These are phyloP conservation scores for Loriculus beryllinus DNA, from an alignment of 2,797 vertebrate genomes.

Conservation along the genomic window DNA sequence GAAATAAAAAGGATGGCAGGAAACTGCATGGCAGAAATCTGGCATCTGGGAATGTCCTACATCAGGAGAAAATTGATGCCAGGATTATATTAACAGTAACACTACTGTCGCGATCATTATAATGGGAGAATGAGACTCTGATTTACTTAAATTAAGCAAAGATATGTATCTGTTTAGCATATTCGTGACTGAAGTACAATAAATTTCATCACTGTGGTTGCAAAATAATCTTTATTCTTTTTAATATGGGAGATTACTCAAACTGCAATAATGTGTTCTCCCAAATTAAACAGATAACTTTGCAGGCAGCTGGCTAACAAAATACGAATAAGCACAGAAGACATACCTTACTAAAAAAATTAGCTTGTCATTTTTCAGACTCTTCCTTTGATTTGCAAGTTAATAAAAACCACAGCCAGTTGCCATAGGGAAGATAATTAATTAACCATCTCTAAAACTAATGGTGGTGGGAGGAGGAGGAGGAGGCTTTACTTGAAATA, in stretches of 20 bases:
- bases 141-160: constrained; percentile 23
- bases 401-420: constrained; percentile 56
- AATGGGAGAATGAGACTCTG: not conserved
- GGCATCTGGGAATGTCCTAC: not conserved
- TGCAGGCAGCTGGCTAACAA: constrained; percentile 52
- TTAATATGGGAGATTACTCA: constrained; percentile 43
- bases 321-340: constrained; percentile 14
- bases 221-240: constrained; percentile 50
- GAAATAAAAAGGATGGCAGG: not conserved
- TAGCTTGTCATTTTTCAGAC: constrained; percentile 53
- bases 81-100: not conserved
- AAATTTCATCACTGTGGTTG: constrained; percentile 42
- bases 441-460: constrained; percentile 63
- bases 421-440: constrained; percentile 61
- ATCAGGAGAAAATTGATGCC: not conserved
- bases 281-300: constrained; percentile 53
- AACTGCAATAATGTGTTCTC: constrained; percentile 6
- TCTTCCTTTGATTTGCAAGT: constrained; percentile 68
- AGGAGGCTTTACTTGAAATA: constrained; percentile 14
- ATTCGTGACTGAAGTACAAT: not conserved
- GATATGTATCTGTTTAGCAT: constrained; percentile 33
- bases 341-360: constrained; percentile 61
- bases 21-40: not conserved
- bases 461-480: not conserved
- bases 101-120: not conserved